These are phyloP conservation scores for Aegypius monachus DNA, from an alignment of 2,113 vertebrate species.

Conservation along the genomic window DNA sequence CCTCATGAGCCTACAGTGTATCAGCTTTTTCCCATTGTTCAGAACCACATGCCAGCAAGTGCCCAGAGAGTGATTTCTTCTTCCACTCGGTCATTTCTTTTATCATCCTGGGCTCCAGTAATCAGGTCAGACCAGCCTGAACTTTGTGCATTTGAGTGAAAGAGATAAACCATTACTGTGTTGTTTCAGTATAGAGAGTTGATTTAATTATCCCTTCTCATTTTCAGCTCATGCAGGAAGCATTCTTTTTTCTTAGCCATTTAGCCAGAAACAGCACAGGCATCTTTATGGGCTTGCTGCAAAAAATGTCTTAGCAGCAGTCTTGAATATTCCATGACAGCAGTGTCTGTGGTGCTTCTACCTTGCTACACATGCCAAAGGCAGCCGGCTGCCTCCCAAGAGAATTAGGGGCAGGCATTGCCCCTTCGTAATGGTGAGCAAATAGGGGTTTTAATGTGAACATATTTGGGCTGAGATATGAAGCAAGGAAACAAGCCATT, in stretches of 20 bases:
- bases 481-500: neutral
- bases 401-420: neutral
- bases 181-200: neutral
- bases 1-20: neutral
- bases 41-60: neutral
- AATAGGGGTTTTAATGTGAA: neutral
- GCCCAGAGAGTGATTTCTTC: neutral
- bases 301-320: neutral
- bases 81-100: neutral
- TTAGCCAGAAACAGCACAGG: neutral
- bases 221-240: constrained; percentile 15
- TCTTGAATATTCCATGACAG: neutral
- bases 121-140: neutral
- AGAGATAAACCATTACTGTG: neutral
- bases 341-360: neutral
- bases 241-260: neutral
- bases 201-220: constrained; percentile 23
- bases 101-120: neutral
- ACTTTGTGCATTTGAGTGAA: neutral
- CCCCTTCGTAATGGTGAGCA: neutral
- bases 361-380: neutral
- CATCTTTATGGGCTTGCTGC: neutral
- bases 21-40: neutral
- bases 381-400: neutral
- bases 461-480: neutral